Evolutionary conservation across 2,113 vertebrate genomes (phyloP), one percentile per base, ranked within the genome.

Genomic region (Sarotherodon lohbergeri): DNA sequence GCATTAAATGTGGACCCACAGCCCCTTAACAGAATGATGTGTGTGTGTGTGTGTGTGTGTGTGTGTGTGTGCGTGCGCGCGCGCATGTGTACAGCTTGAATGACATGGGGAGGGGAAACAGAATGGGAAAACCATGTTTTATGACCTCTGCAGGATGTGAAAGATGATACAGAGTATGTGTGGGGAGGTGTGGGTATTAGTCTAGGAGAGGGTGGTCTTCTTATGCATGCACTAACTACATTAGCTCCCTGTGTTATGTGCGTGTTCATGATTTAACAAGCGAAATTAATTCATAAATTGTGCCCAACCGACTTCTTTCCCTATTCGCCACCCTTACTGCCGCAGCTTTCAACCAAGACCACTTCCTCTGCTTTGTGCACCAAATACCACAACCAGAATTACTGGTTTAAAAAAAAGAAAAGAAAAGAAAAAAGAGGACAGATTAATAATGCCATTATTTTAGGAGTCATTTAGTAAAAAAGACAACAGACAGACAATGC

Each of bases 1-100:
- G 92, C 93, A 95, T 95, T 94, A 94, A 96, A 95, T 95, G 93
- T 93, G 91, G 91, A 88, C 89, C 92, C 89, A 88, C 86, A 90
- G 81, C 82, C 82, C 85, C 89, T 90, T 86, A 89, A 27, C 81
- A 68, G 57, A 90, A 88, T 93, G 86, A 19, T 82, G 2, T 34
- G 63, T 46, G 32, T 68, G 78, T 27, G 56, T 61, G 89, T 24
- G 59, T 76, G 68, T 43, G 36, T 71, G 68, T 43, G 36, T 71
- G 80, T 3, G 43, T 24, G 24, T 52, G 9, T 14, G 6, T 4
- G 63, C 22, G 22, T 39, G 82, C 9, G 61, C 14, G 76, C 3
- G 79, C 32, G 17, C 57, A 39, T 82, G 54, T 80, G 12, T 46
- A 79, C 52, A 24, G 79, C 34, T 68, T 83, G 81, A 86, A 89